Percentiles rank a stretch among this genome's conserved stretches.
phyloP scores from a whole-genome alignment of 2,797 vertebrate species.

The Macropus fuliginosus region DNA sequence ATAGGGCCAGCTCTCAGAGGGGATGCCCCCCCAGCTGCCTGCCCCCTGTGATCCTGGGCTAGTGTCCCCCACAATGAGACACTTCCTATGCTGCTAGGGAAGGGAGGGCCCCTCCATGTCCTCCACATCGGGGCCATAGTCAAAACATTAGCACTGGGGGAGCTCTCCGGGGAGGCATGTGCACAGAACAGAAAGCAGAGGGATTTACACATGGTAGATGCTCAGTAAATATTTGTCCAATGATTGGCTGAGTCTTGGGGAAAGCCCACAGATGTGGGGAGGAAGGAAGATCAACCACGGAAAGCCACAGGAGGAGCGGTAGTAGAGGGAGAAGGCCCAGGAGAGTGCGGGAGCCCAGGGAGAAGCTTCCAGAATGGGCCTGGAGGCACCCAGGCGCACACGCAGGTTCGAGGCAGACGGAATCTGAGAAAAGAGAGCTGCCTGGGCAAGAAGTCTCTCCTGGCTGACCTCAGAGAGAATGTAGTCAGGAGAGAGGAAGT shows the following conservation, averaged over 20 bases:
- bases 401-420: constrained; percentile 40
- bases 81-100: constrained; percentile 4
- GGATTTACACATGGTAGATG: neutral
- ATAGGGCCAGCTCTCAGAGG: constrained; percentile 35
- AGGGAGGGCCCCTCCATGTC: constrained; percentile 13
- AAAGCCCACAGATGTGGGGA: neutral
- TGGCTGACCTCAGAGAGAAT: constrained; percentile 55
- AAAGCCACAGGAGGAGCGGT: constrained; percentile 37
- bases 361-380: constrained; percentile 62
- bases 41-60: constrained; percentile 13
- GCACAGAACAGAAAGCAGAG: constrained; percentile 34
- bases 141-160: constrained; percentile 40
- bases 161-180: constrained; percentile 33
- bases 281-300: constrained; percentile 46
- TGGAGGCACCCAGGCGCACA: constrained; percentile 61
- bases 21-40: constrained; percentile 4
- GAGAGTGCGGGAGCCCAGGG: constrained; percentile 53
- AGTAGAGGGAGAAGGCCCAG: constrained; percentile 64
- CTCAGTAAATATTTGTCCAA: constrained; percentile 7
- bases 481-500: constrained; percentile 47
- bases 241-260: constrained; percentile 19
- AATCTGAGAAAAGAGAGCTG: constrained; percentile 1
- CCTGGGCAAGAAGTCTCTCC: constrained; percentile 39
- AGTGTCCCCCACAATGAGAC: neutral
- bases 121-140: constrained; percentile 42